Base-by-base conservation (phyloP, 2,888 invertebrate species). In the Invenusta paracnida region DNA sequence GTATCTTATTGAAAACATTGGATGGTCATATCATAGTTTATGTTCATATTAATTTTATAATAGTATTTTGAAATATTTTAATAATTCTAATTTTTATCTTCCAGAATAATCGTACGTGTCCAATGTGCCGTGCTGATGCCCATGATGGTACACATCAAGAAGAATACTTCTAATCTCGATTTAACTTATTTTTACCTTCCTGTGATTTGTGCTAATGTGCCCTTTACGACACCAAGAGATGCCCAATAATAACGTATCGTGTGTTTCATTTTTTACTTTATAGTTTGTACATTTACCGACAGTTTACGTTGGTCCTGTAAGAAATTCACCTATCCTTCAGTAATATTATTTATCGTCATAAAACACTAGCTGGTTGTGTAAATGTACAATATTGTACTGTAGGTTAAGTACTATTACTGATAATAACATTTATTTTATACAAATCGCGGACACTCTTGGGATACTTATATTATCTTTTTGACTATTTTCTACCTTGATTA, bases 91-190 rank as follows among this genome's bases (percentile, higher is more conserved):
- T 89, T 87, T 89, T 81, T 86, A 87, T 90, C 88, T 88, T 88
- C 93, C 93, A 85, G 85, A 82, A 83, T 27, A 85, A 85, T 17
- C 81, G 85, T 27, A 85, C 84, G 31, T 85, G 85, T 29, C 85
- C 85, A 28, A 83, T 85, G 66, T 85, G 85, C 30, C 85, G 85
- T 29, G 85, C 85, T 2, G 85, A 85, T n/a, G 85, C 85, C 67
- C 73, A 67, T 67, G 84, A 84, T 67, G 84, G 84, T 23, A 67
- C 84, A 67, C 67, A 66, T 84, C 84, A 84, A 84, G 73, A 84
- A 84, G 84, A 84, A 73, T 73, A 73, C 27, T 73, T 73, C 27
- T 73, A 73, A 73, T 23, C 5, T 13, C 5, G 2, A 25, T n/a
- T 17, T 48, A 11, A 11, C 48, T 5, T 17, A 23, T 23, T 73